Conservation (phyloP, 2,888 invertebrate species). For the Atrina japonica region DNA sequence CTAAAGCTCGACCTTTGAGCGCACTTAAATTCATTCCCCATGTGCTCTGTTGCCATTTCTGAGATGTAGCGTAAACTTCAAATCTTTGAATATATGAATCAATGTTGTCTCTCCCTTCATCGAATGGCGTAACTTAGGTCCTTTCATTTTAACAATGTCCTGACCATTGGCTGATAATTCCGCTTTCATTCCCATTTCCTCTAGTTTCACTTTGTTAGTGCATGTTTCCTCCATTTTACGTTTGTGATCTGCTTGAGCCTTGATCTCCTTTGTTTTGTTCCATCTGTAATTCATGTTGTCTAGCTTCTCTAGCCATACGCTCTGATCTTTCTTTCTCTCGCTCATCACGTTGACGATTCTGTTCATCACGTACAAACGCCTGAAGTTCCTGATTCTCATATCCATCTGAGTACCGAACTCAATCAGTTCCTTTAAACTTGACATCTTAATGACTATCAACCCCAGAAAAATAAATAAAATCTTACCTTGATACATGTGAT, state of each 20-base stretch:
- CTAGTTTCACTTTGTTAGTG: background rate
- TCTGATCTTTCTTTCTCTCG: too few relatives aligned
- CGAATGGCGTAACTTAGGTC: conserved; percentile 23
- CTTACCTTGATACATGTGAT: too few relatives aligned
- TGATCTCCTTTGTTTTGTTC: too few relatives aligned
- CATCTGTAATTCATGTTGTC: too few relatives aligned
- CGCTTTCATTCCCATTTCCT: background rate
- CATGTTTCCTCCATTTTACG: conserved; percentile 4
- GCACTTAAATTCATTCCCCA: conserved; percentile 36
- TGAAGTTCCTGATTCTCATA: too few relatives aligned
- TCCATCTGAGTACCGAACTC: conserved; percentile 9
- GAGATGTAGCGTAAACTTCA: conserved; percentile 12
- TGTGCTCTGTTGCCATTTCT: conserved; percentile 8
- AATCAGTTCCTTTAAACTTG: too few relatives aligned
- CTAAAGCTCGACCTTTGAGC: conserved; percentile 40
- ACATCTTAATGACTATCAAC: background rate
- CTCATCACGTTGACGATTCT: too few relatives aligned
- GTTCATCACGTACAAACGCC: too few relatives aligned
- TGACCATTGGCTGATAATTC: background rate
- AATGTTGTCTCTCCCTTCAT: conserved; percentile 20
- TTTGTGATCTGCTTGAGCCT: too few relatives aligned
- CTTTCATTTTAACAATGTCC: background rate
- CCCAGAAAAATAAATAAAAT: too few relatives aligned
- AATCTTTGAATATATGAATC: conserved; percentile 32
- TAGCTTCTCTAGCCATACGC: too few relatives aligned